These are phyloP conservation scores for Anthrax anthrax DNA, from an alignment of 2,888 invertebrate genomes.

Conservation along the genomic window DNA sequence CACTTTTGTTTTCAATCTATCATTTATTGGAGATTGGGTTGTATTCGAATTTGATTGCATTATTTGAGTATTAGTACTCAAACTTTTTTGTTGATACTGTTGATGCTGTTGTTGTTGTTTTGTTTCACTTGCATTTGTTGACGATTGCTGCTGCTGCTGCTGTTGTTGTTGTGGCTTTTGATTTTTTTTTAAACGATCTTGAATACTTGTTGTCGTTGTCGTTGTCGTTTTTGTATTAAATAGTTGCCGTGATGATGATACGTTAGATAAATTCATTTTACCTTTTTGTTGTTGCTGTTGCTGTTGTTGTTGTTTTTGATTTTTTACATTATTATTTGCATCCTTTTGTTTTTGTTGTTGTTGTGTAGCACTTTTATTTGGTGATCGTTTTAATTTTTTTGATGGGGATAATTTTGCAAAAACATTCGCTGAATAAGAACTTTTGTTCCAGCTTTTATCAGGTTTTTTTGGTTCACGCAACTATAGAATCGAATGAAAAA, in stretches of 20 bases:
- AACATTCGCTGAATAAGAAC: conserved; percentile 17
- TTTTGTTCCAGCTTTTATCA: conserved; percentile 20
- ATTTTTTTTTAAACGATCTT: conserved; percentile 4
- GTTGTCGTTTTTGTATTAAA: not conserved
- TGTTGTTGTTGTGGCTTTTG: conserved; percentile 4
- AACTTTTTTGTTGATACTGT: not conserved
- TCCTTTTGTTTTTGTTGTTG: not conserved
- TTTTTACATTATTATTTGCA: conserved; percentile 13
- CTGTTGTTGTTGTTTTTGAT: conserved; percentile 5
- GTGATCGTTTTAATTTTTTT: not conserved
- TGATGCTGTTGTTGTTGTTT: too few relatives aligned
- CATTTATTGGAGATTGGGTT: not conserved
- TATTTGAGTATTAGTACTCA: not conserved
- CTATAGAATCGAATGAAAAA: not conserved
- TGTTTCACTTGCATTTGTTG: conserved; percentile 6
- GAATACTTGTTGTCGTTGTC: conserved; percentile 9
- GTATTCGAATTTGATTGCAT: not conserved
- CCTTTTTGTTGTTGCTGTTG: conserved; percentile 4
- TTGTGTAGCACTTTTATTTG: too few relatives aligned
- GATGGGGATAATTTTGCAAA: conserved; percentile 13
- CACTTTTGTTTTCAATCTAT: too few relatives aligned
- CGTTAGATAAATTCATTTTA: too few relatives aligned
- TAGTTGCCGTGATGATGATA: too few relatives aligned
- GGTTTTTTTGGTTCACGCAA: conserved; percentile 7
- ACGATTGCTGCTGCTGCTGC: conserved; percentile 4